Conservation (phyloP, 2,797 vertebrate species). For the Alexandromys oeconomus region DNA sequence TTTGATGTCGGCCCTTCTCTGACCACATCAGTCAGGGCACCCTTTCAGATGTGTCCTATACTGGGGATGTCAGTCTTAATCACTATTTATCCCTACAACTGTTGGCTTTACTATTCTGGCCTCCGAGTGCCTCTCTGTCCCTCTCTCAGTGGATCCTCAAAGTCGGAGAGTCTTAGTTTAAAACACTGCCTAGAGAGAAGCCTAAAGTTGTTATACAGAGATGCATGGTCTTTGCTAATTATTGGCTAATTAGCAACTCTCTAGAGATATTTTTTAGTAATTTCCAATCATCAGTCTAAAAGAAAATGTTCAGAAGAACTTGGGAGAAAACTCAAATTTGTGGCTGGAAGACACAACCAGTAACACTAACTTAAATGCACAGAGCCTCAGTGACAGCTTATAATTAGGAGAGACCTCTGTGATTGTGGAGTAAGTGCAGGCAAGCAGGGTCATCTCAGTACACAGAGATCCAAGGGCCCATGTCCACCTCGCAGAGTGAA, state of each 20-base stretch:
- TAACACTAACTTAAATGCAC: background rate
- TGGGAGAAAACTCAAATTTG: background rate
- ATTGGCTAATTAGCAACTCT: conserved; percentile 18
- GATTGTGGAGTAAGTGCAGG: background rate
- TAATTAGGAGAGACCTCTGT: background rate
- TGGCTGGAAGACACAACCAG: background rate
- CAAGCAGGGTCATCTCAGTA: background rate
- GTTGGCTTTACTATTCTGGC: conserved; percentile 18
- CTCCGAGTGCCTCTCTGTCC: conserved; percentile 11
- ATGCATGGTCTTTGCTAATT: conserved; percentile 4
- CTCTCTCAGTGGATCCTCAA: background rate
- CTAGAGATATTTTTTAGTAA: conserved; percentile 51
- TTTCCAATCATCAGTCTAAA: background rate
- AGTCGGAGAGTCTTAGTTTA: conserved; percentile 15
- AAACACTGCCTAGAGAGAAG: background rate
- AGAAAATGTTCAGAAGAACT: conserved; percentile 19
- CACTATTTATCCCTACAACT: conserved; percentile 8
- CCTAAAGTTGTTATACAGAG: background rate
- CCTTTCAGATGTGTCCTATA: background rate
- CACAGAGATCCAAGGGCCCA: background rate
- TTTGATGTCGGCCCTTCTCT: conserved; percentile 17
- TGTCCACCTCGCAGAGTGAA: background rate
- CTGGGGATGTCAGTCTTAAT: conserved; percentile 2
- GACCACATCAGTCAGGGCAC: background rate
- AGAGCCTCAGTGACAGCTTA: background rate